Conservation (phyloP, 2,888 invertebrate species). For the Bimastos eiseni region DNA sequence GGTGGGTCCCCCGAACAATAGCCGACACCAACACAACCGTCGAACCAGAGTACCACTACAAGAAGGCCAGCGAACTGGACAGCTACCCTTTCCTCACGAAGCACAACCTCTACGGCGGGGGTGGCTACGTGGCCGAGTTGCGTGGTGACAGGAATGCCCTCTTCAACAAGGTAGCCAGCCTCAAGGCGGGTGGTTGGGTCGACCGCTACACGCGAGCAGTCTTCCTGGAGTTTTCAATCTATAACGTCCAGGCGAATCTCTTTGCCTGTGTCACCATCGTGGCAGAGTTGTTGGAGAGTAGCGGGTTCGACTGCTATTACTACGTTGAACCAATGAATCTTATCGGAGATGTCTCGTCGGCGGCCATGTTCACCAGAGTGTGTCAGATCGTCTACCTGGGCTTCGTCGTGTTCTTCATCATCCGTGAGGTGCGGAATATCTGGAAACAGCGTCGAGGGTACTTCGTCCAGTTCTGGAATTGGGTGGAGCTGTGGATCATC, state of each 20-base stretch:
- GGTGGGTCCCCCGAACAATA: conserved; percentile 48
- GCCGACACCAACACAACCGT: conserved; percentile 29
- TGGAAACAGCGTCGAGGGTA: conserved; percentile 53
- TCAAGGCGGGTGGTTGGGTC: conserved; percentile 63
- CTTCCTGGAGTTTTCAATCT: conserved; percentile 66
- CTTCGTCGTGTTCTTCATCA: conserved; percentile 60
- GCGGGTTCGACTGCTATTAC: conserved; percentile 55
- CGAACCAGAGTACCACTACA: conserved; percentile 54
- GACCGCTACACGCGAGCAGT: conserved; percentile 65
- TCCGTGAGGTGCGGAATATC: conserved; percentile 55
- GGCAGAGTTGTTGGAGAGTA: conserved; percentile 57
- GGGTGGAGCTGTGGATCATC: conserved; percentile 51
- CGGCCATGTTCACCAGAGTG: background rate
- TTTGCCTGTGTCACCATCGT: conserved; percentile 57
- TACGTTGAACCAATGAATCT: conserved; percentile 60
- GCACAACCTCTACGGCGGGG: conserved; percentile 60
- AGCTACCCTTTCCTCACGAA: conserved; percentile 63
- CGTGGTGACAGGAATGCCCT: conserved; percentile 47
- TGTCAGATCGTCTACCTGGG: conserved; percentile 49
- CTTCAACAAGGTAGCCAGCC: conserved; percentile 51
- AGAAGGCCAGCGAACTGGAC: conserved; percentile 55
- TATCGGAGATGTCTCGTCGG: conserved; percentile 44
- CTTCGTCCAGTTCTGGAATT: conserved; percentile 58
- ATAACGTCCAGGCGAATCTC: conserved; percentile 62
- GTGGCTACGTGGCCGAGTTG: conserved; percentile 64